Conservation (phyloP, 2,888 invertebrate species). For the Scelioninae gen. 1 region DNA sequence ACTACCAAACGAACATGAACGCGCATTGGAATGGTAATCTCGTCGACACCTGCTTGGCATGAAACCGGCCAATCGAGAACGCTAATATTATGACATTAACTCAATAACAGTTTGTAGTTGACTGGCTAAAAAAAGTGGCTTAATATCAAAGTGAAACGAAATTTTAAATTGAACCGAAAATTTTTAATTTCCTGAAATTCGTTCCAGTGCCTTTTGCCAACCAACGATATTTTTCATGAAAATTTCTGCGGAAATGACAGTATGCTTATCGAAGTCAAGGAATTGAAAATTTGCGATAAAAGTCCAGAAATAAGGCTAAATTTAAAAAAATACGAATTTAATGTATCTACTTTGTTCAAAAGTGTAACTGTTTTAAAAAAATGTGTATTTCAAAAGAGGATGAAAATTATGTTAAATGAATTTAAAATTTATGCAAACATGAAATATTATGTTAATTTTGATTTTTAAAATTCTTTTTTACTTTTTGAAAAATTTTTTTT, state of each 20-base stretch:
- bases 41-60: conserved; percentile 28
- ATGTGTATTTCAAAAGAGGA: no score
- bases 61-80: conserved; percentile 27
- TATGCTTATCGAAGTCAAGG: conserved; percentile 7
- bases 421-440: no score
- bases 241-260: conserved; percentile 8
- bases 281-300: background rate
- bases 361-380: no score
- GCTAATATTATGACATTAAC: conserved; percentile 53
- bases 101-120: conserved; percentile 49
- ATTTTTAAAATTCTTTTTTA: no score
- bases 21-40: conserved; percentile 45
- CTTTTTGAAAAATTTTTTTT: no score
- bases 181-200: conserved; percentile 32
- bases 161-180: conserved; percentile 27
- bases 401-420: no score
- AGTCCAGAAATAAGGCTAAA: background rate
- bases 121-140: conserved; percentile 13
- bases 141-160: conserved; percentile 19
- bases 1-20: conserved; percentile 26
- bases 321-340: background rate
- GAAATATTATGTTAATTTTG: no score
- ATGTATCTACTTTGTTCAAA: background rate
- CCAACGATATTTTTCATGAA: background rate
- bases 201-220: conserved; percentile 2